Evolutionary conservation across 2,797 vertebrate genomes (phyloP).

Genomic region (Coregonus sp.): DNA sequence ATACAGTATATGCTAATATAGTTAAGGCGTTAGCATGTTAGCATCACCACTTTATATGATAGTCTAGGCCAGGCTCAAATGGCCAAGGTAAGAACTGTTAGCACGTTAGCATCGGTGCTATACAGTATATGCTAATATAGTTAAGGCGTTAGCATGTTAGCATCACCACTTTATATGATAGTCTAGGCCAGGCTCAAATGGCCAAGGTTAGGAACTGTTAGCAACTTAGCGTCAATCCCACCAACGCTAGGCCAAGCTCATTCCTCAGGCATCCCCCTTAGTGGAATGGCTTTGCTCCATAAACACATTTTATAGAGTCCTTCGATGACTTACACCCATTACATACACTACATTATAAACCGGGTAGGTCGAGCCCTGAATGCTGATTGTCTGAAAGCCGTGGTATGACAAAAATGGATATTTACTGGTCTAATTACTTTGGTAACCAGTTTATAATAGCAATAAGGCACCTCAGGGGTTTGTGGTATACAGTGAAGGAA

Average conservation of each 20-base stretch:
- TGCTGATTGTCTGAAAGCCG: too few relatives aligned
- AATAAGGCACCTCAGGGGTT: too few relatives aligned
- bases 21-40: background rate
- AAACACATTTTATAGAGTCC: slow-evolving; percentile 45
- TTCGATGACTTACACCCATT: slow-evolving; percentile 19
- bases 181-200: too few relatives aligned
- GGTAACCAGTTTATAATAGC: too few relatives aligned
- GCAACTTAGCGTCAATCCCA: background rate
- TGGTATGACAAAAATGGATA: too few relatives aligned
- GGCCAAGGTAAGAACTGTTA: background rate
- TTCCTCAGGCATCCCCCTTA: background rate
- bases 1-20: background rate
- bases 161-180: too few relatives aligned
- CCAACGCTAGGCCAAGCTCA: background rate
- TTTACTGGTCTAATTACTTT: too few relatives aligned
- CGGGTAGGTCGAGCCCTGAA: too few relatives aligned
- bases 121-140: background rate
- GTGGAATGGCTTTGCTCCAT: slow-evolving; percentile 31
- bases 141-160: too few relatives aligned
- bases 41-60: background rate
- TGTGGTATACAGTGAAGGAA: too few relatives aligned
- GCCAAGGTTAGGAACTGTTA: background rate
- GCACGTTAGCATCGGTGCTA: too few relatives aligned
- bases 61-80: background rate
- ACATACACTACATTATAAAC: background rate